phyloP scores from a whole-genome alignment of 2,113 vertebrate species.

The Albula goreensis region DNA sequence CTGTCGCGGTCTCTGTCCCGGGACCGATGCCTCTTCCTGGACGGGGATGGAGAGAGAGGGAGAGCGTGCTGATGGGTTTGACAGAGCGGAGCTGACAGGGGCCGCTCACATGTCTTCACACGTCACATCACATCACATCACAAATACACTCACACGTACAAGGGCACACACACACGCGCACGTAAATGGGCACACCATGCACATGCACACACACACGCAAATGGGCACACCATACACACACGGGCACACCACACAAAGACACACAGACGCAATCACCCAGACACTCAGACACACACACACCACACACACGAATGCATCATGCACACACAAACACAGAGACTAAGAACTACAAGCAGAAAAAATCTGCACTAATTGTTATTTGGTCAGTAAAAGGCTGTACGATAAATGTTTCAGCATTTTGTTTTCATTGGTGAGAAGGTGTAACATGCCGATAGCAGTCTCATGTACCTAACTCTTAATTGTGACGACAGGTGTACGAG shows the following conservation, averaged over 20 bases:
- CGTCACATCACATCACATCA: neutral
- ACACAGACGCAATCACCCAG: too few species aligned
- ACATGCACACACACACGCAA: neutral
- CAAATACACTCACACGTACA: neutral
- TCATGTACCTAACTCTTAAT: too few species aligned
- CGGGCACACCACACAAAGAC: neutral
- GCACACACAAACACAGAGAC: too few species aligned
- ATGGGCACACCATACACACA: conserved; percentile 5
- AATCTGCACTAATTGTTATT: too few species aligned
- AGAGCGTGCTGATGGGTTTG: conserved; percentile 7
- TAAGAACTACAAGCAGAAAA: too few species aligned
- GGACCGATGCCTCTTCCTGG: conserved; percentile 57
- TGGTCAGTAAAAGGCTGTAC: too few species aligned
- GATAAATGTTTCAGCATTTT: too few species aligned
- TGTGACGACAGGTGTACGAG: too few species aligned
- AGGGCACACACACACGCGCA: neutral
- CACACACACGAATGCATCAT: too few species aligned
- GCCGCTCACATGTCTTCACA: conserved; percentile 16
- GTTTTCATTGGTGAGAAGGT: too few species aligned
- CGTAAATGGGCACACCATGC: neutral
- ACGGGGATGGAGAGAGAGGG: neutral
- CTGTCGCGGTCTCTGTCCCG: conserved; percentile 32
- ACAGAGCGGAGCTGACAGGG: neutral
- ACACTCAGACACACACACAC: too few species aligned
- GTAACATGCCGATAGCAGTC: too few species aligned